Percentiles rank a stretch among this genome's conserved stretches.
phyloP scores from a whole-genome alignment of 2,797 vertebrate genomes.

The Dendrocincla fuliginosa region DNA sequence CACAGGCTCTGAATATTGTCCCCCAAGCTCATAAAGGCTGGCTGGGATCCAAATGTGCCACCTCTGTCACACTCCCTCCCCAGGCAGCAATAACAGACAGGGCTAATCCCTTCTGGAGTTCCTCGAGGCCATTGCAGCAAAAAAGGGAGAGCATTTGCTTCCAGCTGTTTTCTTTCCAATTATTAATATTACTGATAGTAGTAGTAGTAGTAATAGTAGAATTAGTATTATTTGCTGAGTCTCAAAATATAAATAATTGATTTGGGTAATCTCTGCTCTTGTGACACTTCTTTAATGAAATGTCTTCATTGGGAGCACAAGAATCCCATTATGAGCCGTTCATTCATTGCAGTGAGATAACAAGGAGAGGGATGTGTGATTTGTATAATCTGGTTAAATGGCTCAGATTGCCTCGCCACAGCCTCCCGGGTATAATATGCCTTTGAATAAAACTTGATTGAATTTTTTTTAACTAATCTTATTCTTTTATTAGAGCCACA shows the following conservation, averaged over 20 bases:
- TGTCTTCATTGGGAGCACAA: conserved; percentile 74
- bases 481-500: conserved; percentile 89
- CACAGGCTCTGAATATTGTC: neutral
- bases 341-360: conserved; percentile 64
- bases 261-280: conserved; percentile 74
- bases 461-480: conserved; percentile 55
- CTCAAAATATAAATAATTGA: conserved; percentile 78
- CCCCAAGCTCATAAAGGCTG: neutral
- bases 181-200: conserved; percentile 57
- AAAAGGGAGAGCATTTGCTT: conserved; percentile 24
- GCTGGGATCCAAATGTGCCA: neutral
- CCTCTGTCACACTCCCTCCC: neutral
- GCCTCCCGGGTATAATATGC: conserved; percentile 38
- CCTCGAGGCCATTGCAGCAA: neutral
- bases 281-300: conserved; percentile 78
- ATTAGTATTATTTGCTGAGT: conserved; percentile 74
- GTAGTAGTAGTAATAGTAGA: conserved; percentile 14
- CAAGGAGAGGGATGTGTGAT: conserved; percentile 63
- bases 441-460: conserved; percentile 58
- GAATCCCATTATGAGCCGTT: conserved; percentile 70
- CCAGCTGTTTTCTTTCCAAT: conserved; percentile 66
- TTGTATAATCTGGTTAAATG: conserved; percentile 73
- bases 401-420: conserved; percentile 51
- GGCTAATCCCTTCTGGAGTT: neutral
- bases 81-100: neutral